phyloP scores from a whole-genome alignment of 2,797 vertebrate genomes.

The Lemur catta region DNA sequence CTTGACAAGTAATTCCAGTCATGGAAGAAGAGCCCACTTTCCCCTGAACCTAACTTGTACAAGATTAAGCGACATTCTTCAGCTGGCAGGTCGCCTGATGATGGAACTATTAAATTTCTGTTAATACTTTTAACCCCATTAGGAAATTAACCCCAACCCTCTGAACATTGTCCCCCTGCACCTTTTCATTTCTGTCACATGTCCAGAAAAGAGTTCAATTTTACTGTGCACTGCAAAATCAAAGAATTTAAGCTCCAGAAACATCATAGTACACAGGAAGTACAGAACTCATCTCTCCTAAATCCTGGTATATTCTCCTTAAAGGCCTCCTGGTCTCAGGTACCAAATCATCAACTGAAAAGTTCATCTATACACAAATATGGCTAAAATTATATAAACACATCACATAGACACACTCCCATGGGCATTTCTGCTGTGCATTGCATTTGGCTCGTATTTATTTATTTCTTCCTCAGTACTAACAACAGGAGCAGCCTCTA shows the following conservation, averaged over 20 bases:
- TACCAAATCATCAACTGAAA: background rate
- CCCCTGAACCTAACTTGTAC: background rate
- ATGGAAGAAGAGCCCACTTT: background rate
- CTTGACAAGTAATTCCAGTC: background rate
- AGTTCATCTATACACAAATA: too few species aligned
- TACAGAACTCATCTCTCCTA: background rate
- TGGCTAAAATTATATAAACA: background rate
- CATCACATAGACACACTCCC: background rate
- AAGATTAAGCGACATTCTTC: background rate
- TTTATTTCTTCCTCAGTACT: background rate
- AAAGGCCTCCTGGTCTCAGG: background rate
- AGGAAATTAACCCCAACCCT: background rate
- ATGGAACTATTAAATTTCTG: background rate
- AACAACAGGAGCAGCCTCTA: background rate
- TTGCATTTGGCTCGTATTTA: background rate
- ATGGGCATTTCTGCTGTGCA: accelerated
- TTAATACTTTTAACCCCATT: background rate
- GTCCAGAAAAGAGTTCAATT: background rate
- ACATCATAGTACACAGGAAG: accelerated
- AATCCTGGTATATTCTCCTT: background rate
- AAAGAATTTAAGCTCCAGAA: background rate
- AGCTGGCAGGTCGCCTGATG: background rate
- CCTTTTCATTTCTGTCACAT: background rate
- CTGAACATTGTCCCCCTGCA: background rate
- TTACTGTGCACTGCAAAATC: background rate